Percentiles rank a stretch among this genome's conserved stretches.
Evolutionary conservation across 2,113 vertebrate genomes (phyloP).

Genomic region (Grallaria varia): DNA sequence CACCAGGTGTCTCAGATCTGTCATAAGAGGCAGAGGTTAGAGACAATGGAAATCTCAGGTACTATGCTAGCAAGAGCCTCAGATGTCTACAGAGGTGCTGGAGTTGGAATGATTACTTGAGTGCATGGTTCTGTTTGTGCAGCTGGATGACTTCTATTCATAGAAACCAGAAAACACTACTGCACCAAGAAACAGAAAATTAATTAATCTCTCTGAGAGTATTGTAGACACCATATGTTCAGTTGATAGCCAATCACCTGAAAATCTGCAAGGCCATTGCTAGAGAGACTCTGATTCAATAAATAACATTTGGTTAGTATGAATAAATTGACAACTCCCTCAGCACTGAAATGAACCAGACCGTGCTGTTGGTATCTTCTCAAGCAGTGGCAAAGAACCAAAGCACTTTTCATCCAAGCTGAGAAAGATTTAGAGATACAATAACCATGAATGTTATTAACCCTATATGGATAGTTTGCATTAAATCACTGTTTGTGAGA

Average conservation of each 20-base stretch:
- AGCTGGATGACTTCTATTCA: neutral
- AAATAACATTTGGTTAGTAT: neutral
- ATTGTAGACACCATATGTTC: neutral
- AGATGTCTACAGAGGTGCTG: neutral
- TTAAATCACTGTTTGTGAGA: neutral
- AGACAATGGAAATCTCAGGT: neutral
- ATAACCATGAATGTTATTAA: neutral
- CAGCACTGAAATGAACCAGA: neutral
- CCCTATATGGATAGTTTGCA: fast-evolving
- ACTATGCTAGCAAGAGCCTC: neutral
- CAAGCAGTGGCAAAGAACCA: neutral
- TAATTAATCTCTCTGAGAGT: neutral
- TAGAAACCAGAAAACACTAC: neutral
- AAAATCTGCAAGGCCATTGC: neutral
- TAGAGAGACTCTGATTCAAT: neutral
- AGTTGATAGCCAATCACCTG: neutral
- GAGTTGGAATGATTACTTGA: neutral
- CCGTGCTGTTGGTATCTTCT: neutral
- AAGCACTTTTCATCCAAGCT: neutral
- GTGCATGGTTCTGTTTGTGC: neutral
- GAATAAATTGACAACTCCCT: neutral
- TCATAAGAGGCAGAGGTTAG: neutral
- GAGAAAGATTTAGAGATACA: neutral
- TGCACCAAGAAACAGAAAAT: neutral
- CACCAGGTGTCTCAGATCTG: neutral